These are phyloP conservation scores for Mallotus villosus DNA, from an alignment of 2,797 vertebrate species.

Conservation along the genomic window DNA sequence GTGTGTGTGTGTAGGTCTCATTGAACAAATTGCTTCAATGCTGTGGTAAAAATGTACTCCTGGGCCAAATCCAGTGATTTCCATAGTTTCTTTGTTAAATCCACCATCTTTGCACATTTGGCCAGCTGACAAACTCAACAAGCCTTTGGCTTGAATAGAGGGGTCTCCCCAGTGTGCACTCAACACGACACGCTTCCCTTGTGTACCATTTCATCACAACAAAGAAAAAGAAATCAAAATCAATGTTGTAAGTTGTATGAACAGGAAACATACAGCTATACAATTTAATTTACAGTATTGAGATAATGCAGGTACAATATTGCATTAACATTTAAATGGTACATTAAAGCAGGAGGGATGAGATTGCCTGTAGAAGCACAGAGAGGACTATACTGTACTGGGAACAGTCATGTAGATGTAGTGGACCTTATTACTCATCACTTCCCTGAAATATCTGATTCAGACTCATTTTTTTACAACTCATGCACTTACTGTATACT, in stretches of 20 bases:
- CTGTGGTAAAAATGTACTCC: neutral
- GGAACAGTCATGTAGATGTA: no score
- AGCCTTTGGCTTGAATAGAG: neutral
- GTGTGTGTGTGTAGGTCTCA: neutral
- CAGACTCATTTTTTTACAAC: no score
- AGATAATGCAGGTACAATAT: neutral
- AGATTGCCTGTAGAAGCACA: neutral
- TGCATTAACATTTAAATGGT: neutral
- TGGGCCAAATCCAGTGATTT: neutral
- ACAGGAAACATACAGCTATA: neutral
- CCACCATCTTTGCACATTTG: neutral
- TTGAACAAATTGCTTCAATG: neutral
- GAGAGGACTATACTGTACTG: no score
- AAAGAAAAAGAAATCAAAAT: neutral
- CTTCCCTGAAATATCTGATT: no score
- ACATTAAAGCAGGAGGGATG: neutral
- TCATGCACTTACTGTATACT: no score
- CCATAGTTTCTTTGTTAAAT: neutral
- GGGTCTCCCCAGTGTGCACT: neutral
- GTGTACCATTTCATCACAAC: neutral
- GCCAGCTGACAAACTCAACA: conserved; percentile 3
- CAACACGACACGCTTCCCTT: neutral
- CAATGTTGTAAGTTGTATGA: neutral
- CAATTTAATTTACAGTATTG: neutral
- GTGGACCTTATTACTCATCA: no score